Evolutionary conservation across 2,113 vertebrate species (phyloP).

Genomic region (Oxyura jamaicensis): DNA sequence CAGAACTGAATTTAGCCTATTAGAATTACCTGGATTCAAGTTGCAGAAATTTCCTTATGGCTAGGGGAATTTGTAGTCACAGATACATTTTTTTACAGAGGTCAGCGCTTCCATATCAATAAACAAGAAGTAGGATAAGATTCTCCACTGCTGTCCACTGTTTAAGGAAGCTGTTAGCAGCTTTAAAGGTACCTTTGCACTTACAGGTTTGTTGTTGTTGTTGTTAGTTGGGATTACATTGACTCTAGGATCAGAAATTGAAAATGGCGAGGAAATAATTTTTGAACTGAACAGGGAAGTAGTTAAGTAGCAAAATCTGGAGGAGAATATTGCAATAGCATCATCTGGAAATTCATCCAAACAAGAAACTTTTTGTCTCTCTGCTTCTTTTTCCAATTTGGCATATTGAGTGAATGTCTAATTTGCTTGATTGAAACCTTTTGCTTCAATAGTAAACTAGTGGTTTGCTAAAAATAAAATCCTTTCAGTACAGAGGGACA

Average conservation of each 20-base stretch:
- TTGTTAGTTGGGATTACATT: background rate
- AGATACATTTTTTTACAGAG: background rate
- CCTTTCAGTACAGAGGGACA: background rate
- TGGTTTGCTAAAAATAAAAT: slow-evolving; percentile 15
- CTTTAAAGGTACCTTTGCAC: background rate
- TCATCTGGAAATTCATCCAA: background rate
- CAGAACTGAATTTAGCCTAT: background rate
- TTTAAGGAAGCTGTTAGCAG: background rate
- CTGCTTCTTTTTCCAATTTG: background rate
- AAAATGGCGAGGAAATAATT: background rate
- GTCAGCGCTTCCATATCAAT: slow-evolving; percentile 16
- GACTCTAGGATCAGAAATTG: background rate
- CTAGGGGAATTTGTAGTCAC: slow-evolving; percentile 16
- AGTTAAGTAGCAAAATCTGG: background rate
- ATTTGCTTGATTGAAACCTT: background rate
- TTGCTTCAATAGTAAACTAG: background rate
- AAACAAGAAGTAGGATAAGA: background rate
- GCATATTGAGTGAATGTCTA: background rate
- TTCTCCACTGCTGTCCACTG: background rate
- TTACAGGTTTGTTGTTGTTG: background rate
- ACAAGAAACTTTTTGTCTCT: background rate
- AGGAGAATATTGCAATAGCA: background rate
- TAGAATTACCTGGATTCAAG: background rate
- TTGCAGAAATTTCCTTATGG: slow-evolving; percentile 4
- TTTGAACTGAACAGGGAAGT: background rate